phyloP scores from a whole-genome alignment of 2,888 invertebrate genomes.

The Leucophenga maculata region DNA sequence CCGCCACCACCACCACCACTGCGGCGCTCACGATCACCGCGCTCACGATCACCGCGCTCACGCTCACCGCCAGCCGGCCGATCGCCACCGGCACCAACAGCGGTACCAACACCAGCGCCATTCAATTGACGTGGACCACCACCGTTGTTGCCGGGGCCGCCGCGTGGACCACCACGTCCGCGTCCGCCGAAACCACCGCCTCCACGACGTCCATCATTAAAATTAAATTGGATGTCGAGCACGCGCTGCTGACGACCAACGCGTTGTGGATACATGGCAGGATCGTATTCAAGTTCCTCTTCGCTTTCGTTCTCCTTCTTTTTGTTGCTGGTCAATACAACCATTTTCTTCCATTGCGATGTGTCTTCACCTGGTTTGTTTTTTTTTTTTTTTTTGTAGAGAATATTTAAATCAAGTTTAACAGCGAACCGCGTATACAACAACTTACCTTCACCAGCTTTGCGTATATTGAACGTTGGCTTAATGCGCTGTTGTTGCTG shows the following conservation, averaged over 20 bases:
- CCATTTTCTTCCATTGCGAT: constrained; percentile 94
- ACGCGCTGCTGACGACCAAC: constrained; percentile 90
- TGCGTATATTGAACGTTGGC: constrained; percentile 92
- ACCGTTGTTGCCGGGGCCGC: constrained; percentile 43
- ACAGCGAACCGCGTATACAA: background rate
- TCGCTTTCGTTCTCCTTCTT: constrained; percentile 76
- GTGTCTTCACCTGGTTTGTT: constrained; percentile 80
- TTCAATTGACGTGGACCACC: constrained; percentile 33
- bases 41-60: constrained; percentile 46
- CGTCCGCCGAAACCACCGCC: constrained; percentile 78
- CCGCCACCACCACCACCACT: constrained; percentile 48
- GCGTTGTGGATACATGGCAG: constrained; percentile 87
- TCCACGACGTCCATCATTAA: constrained; percentile 86
- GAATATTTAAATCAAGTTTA: no score
- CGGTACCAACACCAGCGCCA: constrained; percentile 27
- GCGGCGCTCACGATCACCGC: constrained; percentile 53
- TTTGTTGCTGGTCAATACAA: constrained; percentile 80
- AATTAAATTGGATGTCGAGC: constrained; percentile 91
- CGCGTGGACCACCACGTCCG: constrained; percentile 64
- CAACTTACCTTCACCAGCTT: constrained; percentile 86
- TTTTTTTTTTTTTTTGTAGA: no score
- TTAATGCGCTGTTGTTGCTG: constrained; percentile 85
- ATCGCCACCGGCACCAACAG: constrained; percentile 35
- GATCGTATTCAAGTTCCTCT: constrained; percentile 82
- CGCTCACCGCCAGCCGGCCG: constrained; percentile 40